phyloP scores from a whole-genome alignment of 2,888 invertebrate genomes.

The Aleiodes testaceus region DNA sequence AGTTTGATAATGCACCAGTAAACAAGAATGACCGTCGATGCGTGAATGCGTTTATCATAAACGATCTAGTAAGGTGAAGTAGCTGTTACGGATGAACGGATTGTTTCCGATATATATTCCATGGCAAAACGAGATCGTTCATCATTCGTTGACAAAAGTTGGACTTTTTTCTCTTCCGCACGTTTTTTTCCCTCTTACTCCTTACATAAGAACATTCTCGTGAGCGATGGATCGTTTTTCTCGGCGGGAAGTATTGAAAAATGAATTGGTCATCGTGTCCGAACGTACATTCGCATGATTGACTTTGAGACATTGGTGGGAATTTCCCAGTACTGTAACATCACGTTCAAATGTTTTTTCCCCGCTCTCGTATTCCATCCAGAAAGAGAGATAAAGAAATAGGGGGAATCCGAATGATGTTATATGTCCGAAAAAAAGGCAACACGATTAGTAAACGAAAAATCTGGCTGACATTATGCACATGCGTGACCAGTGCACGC shows the following conservation, averaged over 20 bases:
- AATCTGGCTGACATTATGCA: slow-evolving; percentile 57
- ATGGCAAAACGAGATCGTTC: slow-evolving; percentile 50
- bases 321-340: neutral
- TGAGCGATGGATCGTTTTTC: slow-evolving; percentile 57
- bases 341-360: neutral
- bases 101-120: slow-evolving; percentile 54
- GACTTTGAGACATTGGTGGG: slow-evolving; percentile 10
- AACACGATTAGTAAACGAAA: slow-evolving; percentile 55
- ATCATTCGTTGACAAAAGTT: slow-evolving; percentile 60
- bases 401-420: slow-evolving; percentile 14
- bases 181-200: slow-evolving; percentile 48
- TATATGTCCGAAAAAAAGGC: slow-evolving; percentile 28
- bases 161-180: slow-evolving; percentile 29
- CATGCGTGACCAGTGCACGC: slow-evolving; percentile 61
- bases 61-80: neutral
- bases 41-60: slow-evolving; percentile 15
- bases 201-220: slow-evolving; percentile 32
- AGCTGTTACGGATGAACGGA: slow-evolving; percentile 45
- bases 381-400: slow-evolving; percentile 3
- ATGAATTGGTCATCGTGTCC: slow-evolving; percentile 56
- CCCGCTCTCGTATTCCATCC: slow-evolving; percentile 9
- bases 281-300: slow-evolving; percentile 30
- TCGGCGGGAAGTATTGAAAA: slow-evolving; percentile 58
- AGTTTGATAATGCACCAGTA: slow-evolving; percentile 1
- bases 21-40: slow-evolving; percentile 14